Evolutionary conservation across 2,888 invertebrate species (phyloP), one percentile per base, ranked within the genome.

Genomic region (Dexiosoma caninum): DNA sequence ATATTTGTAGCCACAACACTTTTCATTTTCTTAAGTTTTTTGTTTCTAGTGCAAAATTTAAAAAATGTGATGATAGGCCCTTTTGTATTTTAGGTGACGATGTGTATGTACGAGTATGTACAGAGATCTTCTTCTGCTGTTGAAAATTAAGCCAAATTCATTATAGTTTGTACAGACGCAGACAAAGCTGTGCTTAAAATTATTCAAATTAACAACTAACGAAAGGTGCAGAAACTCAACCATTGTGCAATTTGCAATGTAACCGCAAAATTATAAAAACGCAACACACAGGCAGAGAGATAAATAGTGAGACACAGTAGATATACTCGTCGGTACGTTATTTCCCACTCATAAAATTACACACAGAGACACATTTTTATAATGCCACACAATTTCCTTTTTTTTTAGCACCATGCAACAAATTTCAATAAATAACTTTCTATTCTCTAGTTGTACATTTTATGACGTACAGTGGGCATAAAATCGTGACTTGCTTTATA

Each of bases 171-270:
- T n/a, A n/a, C n/a, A n/a, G n/a, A n/a, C n/a, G n/a, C n/a, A n/a
- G n/a, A n/a, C n/a, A n/a, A n/a, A n/a, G n/a, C 35, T 35, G 35
- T 42, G 14, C 1, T 14, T 42, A 2, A 8, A 16, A 14, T 16
- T 42, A 8, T 14, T 42, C 37, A 16, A 30, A 27, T 35, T 60
- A 60, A 42, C 23, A 55, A 53, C 21, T 44, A 64, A 14, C 55
- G 19, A 70, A 70, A 64, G 32, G 70, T 77, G 64, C 23, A 51
- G 14, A 70, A 70, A 59, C 59, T 66, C 23, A 49, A 59, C 57
- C 59, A 59, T 42, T 32, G 49, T 59, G 32, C 59, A 75, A 75
- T 67, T 74, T 59, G 46, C 46, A 59, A 66, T 59, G 49, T 66
- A 57, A 19, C 66, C 27, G 14, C 42, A 55, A 30, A 19, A 27